Conservation (phyloP, 2,113 vertebrate genomes). For the Herpailurus yagouaroundi region DNA sequence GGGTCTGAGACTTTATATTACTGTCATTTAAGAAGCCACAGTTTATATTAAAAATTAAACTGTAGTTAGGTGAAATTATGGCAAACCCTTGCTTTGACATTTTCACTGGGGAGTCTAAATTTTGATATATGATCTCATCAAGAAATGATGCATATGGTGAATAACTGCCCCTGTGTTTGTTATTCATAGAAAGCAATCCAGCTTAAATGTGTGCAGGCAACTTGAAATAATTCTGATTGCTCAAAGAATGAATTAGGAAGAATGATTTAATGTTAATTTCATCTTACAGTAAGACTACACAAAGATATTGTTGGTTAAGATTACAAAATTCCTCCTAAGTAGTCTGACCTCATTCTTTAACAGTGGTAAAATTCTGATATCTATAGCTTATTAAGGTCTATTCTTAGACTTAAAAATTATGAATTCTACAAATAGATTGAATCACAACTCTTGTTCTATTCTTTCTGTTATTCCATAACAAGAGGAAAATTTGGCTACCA, state of each 20-base stretch:
- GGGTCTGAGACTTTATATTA: neutral
- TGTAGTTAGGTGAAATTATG: neutral
- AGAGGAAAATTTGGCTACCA: neutral
- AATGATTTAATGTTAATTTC: slow-evolving; percentile 40
- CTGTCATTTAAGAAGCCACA: neutral
- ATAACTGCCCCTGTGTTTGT: neutral
- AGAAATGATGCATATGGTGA: neutral
- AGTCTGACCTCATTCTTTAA: slow-evolving; percentile 11
- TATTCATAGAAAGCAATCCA: neutral
- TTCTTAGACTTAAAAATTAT: slow-evolving; percentile 22
- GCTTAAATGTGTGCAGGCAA: neutral
- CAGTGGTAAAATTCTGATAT: neutral
- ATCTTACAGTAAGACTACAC: neutral
- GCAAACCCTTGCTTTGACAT: neutral
- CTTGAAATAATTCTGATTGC: slow-evolving; percentile 23
- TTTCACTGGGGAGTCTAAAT: slow-evolving; percentile 16
- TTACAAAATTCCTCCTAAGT: neutral
- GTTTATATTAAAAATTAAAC: neutral
- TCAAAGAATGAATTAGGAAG: neutral
- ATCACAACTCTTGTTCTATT: neutral
- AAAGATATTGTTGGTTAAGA: neutral
- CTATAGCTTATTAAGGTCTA: neutral
- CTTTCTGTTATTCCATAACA: neutral
- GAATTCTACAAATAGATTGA: neutral
- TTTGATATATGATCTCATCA: neutral